These are phyloP conservation scores for Pemphredon lugubris DNA, from an alignment of 2,888 invertebrate species.

Conservation along the genomic window DNA sequence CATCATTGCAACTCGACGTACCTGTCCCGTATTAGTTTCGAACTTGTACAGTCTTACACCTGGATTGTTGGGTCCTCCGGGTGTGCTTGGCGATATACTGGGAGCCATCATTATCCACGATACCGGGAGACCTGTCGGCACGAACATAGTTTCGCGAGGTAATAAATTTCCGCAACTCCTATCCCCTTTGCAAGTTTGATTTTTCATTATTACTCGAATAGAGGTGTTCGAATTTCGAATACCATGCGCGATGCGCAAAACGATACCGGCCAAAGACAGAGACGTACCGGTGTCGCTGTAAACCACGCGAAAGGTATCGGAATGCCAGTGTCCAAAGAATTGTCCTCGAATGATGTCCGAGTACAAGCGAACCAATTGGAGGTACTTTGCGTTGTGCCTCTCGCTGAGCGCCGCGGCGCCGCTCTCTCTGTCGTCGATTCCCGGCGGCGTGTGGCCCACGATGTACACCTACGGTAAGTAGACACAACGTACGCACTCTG, in stretches of 20 bases:
- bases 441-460: constrained; percentile 95
- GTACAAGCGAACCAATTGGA: constrained; percentile 88
- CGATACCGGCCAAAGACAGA: constrained; percentile 5
- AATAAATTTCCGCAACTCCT: constrained; percentile 27
- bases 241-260: not conserved
- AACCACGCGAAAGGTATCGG: constrained; percentile 93
- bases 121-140: constrained; percentile 87
- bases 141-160: constrained; percentile 43
- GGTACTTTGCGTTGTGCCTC: constrained; percentile 89
- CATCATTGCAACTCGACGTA: constrained; percentile 74
- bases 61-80: constrained; percentile 91
- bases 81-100: constrained; percentile 92
- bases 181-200: constrained; percentile 2
- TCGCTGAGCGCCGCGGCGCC: constrained; percentile 87
- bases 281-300: constrained; percentile 88
- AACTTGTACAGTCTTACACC: constrained; percentile 94
- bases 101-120: constrained; percentile 95
- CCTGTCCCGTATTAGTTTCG: constrained; percentile 93
- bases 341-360: constrained; percentile 93
- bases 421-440: constrained; percentile 90
- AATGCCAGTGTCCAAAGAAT: constrained; percentile 96
- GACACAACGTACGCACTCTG: not conserved
- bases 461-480: constrained; percentile 88
- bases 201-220: not conserved
- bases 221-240: not conserved